Percentiles rank a stretch among this genome's conserved stretches.
Conservation (phyloP, 64 coral and sea anemone species). For the Pocillopora damicornis region DNA sequence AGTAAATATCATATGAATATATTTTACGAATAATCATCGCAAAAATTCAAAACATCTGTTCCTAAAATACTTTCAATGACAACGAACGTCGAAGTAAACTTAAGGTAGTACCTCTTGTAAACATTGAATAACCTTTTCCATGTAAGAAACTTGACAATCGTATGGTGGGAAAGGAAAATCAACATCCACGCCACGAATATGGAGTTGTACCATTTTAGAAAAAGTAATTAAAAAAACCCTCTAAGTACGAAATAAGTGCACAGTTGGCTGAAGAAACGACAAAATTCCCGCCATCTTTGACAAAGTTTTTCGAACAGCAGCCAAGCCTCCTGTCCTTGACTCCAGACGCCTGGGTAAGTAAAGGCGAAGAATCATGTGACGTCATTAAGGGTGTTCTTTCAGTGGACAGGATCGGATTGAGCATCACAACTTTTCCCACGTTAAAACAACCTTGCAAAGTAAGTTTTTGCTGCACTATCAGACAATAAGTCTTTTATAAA, state of each 20-base stretch:
- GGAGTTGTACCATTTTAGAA: constrained; percentile 41
- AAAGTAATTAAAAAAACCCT: not conserved
- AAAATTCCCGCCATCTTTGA: constrained; percentile 28
- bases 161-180: constrained; percentile 85
- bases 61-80: not conserved
- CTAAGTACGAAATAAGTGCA: not conserved
- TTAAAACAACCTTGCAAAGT: too few species aligned
- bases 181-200: constrained; percentile 62
- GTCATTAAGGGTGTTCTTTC: too few species aligned
- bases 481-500: too few species aligned
- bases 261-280: not conserved
- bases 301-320: not conserved
- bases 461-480: too few species aligned
- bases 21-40: too few species aligned
- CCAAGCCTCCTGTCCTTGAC: not conserved
- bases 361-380: too few species aligned
- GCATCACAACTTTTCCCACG: too few species aligned
- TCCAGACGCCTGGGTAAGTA: not conserved
- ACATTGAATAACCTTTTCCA: constrained; percentile 87
- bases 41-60: not conserved
- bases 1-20: too few species aligned
- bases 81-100: not conserved
- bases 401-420: too few species aligned
- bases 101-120: constrained; percentile 59
- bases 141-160: constrained; percentile 77